A percentile compares a stretch with the other conserved stretches of the same genome.
Evolutionary conservation across 2,888 invertebrate genomes (phyloP).

Genomic region (Esperia sulphurella): DNA sequence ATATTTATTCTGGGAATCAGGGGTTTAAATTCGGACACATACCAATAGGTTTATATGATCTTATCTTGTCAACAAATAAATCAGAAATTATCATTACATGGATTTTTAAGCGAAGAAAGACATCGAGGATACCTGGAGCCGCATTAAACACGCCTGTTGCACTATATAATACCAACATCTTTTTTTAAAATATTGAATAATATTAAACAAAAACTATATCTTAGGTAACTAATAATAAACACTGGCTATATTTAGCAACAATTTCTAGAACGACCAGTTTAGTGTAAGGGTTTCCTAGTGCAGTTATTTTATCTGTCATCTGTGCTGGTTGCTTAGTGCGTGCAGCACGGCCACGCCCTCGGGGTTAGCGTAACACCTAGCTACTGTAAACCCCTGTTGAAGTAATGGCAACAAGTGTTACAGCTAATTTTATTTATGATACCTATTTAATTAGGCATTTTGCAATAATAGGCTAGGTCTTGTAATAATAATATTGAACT

Average conservation of each 20-base stretch:
- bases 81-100: too few relatives aligned
- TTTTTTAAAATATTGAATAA: too few relatives aligned
- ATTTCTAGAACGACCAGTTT: not conserved
- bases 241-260: not conserved
- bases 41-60: too few relatives aligned
- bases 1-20: too few relatives aligned
- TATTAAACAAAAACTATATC: too few relatives aligned
- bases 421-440: slow-evolving; percentile 7
- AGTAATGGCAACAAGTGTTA: slow-evolving; percentile 11
- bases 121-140: too few relatives aligned
- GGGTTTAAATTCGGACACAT: too few relatives aligned
- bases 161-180: too few relatives aligned
- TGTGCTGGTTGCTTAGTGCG: slow-evolving; percentile 21
- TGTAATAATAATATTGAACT: not conserved
- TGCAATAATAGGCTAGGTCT: too few relatives aligned
- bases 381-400: slow-evolving; percentile 15
- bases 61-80: too few relatives aligned
- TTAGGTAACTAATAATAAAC: not conserved
- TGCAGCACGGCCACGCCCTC: slow-evolving; percentile 33
- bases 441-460: not conserved
- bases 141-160: too few relatives aligned
- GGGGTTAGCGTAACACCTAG: slow-evolving; percentile 13
- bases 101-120: too few relatives aligned
- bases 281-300: slow-evolving; percentile 23
- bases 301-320: slow-evolving; percentile 35